phyloP scores from a whole-genome alignment of 1,140 invertebrate genomes.

The Apis laboriosa region DNA sequence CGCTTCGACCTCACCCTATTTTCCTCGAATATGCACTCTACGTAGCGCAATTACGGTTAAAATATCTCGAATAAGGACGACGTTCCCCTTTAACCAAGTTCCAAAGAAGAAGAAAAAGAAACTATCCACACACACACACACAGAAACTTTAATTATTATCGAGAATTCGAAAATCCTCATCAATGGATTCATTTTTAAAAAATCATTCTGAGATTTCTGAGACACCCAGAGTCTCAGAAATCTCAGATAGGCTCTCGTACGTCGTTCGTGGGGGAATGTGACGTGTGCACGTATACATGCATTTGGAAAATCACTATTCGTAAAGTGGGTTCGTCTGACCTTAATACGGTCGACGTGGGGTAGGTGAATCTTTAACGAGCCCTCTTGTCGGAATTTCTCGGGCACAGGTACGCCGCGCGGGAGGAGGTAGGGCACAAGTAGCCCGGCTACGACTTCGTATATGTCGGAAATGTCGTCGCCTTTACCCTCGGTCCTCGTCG shows the following conservation, averaged over 20 bases:
- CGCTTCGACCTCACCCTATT: not conserved
- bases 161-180: no score
- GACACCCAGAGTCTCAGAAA: not conserved
- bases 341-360: slow-evolving; percentile 61
- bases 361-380: slow-evolving; percentile 65
- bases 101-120: no score
- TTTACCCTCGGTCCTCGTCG: slow-evolving; percentile 44
- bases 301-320: slow-evolving; percentile 63
- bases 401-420: slow-evolving; percentile 18
- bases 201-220: not conserved
- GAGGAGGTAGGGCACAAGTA: slow-evolving; percentile 18
- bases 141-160: not conserved
- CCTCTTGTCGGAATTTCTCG: slow-evolving; percentile 64
- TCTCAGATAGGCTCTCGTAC: no score
- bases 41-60: not conserved
- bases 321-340: slow-evolving; percentile 62
- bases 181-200: not conserved
- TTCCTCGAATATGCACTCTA: not conserved
- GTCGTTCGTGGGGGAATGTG: not conserved
- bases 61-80: not conserved
- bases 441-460: slow-evolving; percentile 55
- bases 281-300: slow-evolving; percentile 36
- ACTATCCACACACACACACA: no score
- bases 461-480: slow-evolving; percentile 59
- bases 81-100: no score